A percentile compares a stretch with the other conserved stretches of the same genome.
phyloP scores from a whole-genome alignment of 2,888 invertebrate species.

The Gryllus longicercus region DNA sequence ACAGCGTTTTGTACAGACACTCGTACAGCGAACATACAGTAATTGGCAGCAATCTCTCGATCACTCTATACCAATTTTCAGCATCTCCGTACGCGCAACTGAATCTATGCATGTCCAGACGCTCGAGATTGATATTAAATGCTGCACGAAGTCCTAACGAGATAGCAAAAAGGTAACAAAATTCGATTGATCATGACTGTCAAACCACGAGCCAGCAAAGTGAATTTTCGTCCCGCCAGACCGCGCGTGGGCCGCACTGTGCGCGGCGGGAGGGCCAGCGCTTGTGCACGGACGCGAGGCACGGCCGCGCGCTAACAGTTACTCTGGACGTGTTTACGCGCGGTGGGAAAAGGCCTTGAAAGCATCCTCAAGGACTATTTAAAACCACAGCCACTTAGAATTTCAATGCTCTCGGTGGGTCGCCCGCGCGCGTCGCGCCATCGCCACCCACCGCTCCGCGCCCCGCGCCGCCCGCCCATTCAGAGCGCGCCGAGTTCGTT shows the following conservation, averaged over 20 bases:
- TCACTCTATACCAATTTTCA: no score
- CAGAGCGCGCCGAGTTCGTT: not conserved
- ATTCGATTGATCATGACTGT: no score
- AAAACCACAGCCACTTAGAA: not conserved
- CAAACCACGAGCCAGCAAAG: no score
- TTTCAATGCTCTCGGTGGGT: not conserved
- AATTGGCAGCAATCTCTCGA: no score
- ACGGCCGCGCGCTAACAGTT: not conserved
- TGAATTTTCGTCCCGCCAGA: not conserved
- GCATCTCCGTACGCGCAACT: no score
- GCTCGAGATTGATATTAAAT: no score
- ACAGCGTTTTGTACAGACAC: no score
- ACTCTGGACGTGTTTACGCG: slow-evolving; percentile 17
- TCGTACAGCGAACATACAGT: no score
- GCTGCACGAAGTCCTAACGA: no score
- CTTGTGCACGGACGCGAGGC: not conserved
- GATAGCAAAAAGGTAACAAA: no score
- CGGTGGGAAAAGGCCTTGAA: slow-evolving; percentile 17
- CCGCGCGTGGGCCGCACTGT: not conserved
- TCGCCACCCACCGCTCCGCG: not conserved
- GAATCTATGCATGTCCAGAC: no score
- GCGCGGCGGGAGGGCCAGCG: not conserved
- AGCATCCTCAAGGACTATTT: slow-evolving; percentile 17
- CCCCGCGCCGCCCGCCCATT: not conserved
- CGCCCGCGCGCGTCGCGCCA: not conserved